Percentiles rank a stretch among this genome's conserved stretches.
Evolutionary conservation across 2,113 vertebrate genomes (phyloP).

Genomic region (Malurus cyaneus): DNA sequence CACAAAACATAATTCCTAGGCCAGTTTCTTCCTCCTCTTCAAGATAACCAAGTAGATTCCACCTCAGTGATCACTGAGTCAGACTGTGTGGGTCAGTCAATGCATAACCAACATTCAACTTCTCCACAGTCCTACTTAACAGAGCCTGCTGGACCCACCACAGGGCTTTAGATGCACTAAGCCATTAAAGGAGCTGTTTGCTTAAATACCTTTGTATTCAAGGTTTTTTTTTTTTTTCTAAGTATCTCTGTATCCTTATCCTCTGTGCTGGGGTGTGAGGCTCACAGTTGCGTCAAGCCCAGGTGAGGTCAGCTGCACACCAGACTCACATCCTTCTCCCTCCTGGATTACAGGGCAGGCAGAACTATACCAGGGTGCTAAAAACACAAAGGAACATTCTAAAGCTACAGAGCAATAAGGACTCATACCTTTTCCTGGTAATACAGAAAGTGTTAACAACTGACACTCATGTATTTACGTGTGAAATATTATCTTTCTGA

Average conservation of each 20-base stretch:
- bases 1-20: conserved; percentile 9
- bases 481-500: conserved; percentile 10
- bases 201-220: not conserved
- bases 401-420: not conserved
- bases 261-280: not conserved
- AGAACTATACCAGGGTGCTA: not conserved
- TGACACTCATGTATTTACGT: not conserved
- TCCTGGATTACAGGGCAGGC: not conserved
- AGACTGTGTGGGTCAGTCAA: not conserved
- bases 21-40: not conserved
- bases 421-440: not conserved
- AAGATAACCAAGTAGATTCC: conserved; percentile 13
- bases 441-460: not conserved
- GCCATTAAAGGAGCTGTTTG: not conserved
- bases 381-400: not conserved
- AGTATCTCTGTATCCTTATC: not conserved
- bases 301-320: not conserved
- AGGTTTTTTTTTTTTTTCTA: accelerated
- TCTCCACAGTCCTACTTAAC: not conserved
- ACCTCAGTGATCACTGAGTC: not conserved
- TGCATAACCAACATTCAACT: not conserved
- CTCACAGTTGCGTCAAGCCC: not conserved
- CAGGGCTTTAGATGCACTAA: not conserved
- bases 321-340: not conserved
- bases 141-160: not conserved